A percentile compares a stretch with the other conserved stretches of the same genome.
phyloP scores from a whole-genome alignment of 2,797 vertebrate species.

The Myripristis murdjan region DNA sequence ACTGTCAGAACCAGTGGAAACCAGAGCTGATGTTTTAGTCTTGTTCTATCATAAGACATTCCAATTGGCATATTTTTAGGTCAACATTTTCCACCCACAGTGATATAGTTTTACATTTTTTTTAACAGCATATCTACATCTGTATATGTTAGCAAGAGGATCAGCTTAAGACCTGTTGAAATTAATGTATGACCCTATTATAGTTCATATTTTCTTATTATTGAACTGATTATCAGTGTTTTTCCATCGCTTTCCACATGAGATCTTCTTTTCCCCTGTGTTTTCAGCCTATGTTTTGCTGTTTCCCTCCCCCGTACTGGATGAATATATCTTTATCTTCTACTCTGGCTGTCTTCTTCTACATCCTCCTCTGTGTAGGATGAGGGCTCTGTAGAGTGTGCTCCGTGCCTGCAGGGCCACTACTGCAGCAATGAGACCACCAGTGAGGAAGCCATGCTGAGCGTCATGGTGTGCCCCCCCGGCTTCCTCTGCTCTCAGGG shows the following conservation, averaged over 20 bases:
- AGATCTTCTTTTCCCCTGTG: slow-evolving; percentile 31
- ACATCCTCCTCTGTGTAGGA: slow-evolving; percentile 81
- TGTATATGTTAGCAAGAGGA: slow-evolving; percentile 55
- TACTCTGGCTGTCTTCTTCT: slow-evolving; percentile 53
- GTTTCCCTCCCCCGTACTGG: slow-evolving; percentile 64
- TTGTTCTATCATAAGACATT: slow-evolving; percentile 38
- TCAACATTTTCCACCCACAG: slow-evolving; percentile 59
- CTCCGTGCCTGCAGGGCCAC: slow-evolving; percentile 88
- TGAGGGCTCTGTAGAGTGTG: slow-evolving; percentile 86
- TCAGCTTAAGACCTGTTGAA: slow-evolving; percentile 25
- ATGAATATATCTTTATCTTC: slow-evolving; percentile 68
- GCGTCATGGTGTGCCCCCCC: slow-evolving; percentile 88
- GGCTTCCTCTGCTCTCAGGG: slow-evolving; percentile 91
- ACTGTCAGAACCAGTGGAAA: slow-evolving; percentile 45
- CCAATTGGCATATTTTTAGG: slow-evolving; percentile 67
- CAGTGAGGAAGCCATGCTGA: slow-evolving; percentile 90
- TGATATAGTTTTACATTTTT: slow-evolving; percentile 59
- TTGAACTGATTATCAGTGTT: slow-evolving; percentile 22
- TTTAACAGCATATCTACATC: slow-evolving; percentile 63
- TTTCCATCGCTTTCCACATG: slow-evolving; percentile 38
- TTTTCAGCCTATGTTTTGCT: slow-evolving; percentile 43
- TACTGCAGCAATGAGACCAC: slow-evolving; percentile 91
- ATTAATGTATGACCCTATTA: not conserved
- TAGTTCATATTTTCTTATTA: slow-evolving; percentile 1
- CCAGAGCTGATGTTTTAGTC: slow-evolving; percentile 40